Conservation (phyloP, 2,113 vertebrate species). For the Pelecanoides urinatrix region DNA sequence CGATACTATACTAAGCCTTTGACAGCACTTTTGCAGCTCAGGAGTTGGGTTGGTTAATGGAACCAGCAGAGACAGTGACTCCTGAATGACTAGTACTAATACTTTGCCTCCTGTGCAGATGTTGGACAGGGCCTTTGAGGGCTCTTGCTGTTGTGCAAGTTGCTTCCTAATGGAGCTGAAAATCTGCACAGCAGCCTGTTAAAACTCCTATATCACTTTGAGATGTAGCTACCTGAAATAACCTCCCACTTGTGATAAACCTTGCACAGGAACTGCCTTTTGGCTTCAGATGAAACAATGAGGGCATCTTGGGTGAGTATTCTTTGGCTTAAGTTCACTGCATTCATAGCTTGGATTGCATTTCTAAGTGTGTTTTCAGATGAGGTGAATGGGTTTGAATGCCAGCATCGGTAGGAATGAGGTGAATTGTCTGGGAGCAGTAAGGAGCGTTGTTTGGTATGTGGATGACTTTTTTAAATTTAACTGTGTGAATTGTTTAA, state of each 20-base stretch:
- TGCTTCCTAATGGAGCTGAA: not conserved
- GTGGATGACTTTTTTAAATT: not conserved
- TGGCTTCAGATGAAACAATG: not conserved
- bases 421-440: not conserved
- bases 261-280: not conserved
- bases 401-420: not conserved
- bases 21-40: not conserved
- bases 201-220: not conserved
- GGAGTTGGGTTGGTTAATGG: not conserved
- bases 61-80: not conserved
- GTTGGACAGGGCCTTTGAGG: not conserved
- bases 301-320: not conserved
- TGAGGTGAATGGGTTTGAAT: not conserved
- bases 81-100: not conserved
- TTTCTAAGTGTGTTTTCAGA: not conserved
- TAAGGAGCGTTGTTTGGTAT: not conserved
- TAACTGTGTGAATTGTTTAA: not conserved
- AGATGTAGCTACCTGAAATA: not conserved
- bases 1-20: not conserved
- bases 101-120: not conserved
- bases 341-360: not conserved
- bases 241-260: not conserved
- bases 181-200: not conserved
- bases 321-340: not conserved
- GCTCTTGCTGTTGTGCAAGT: not conserved